Evolutionary conservation across 2,888 invertebrate genomes (phyloP), one percentile per base, ranked within the genome.

Genomic region (Scrobipalpa costella): DNA sequence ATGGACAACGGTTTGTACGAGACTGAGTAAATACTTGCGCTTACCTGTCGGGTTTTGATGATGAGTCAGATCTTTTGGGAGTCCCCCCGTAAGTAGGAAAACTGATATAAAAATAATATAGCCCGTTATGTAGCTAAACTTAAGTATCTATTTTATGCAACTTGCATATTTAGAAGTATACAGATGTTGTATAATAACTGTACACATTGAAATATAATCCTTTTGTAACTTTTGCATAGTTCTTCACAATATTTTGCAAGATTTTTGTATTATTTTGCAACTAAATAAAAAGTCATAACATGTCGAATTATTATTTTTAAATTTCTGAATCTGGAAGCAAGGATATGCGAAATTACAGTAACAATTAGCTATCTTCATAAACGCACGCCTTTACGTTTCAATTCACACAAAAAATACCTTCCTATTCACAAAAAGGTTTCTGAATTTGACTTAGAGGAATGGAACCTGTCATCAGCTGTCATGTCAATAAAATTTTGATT

Each of bases 391-490:
- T 40, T 40, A 40, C 40, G 13, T 40, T 40, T 13, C 40, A 3
- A 13, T 40, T 13, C 40, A 40, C 40, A 3, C 13, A 40, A 9
- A 13, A n/a, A 40, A 0, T 13, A 40, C 13, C 13, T 9, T 40
- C 27, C 27, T 5, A 27, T 27, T 27, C 5, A 27, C 5, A 2
- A 27, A 27, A 5, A 27, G 27, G 27, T 3, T 27, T 27, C 27
- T 27, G 36, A 36, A 36, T 34, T 34, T 7, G 34, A 34, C 34
- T 34, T 7, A 7, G 34, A 36, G 44, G 19, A 27, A 52, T 21
- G 50, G 50, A 52, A 52, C 50, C 27, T 52, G 21, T 21, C 11
- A 52, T 52, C 50, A 52, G 50, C 50, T 52, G 50, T 21, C 49
- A 49, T 49, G 49, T 49, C 50, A 52, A 52, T 52, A 21, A 52